Evolutionary conservation across 1,140 invertebrate genomes (phyloP).

Genomic region (Aphaenogaster floridana): DNA sequence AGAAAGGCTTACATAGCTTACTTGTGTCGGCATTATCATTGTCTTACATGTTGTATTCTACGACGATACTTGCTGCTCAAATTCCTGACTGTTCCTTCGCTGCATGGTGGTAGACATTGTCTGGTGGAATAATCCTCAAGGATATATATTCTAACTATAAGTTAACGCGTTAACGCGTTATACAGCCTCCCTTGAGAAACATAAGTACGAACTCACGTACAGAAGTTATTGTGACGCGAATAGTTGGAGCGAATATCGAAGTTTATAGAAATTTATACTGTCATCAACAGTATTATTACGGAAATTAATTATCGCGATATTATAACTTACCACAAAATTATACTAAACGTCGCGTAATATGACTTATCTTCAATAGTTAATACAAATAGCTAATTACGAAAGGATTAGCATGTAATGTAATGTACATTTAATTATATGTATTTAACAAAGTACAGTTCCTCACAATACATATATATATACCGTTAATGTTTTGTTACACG

Average conservation of each 20-base stretch:
- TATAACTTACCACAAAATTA: neutral
- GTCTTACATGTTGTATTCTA: constrained; percentile 15
- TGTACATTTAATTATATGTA: neutral
- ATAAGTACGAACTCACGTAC: constrained; percentile 55
- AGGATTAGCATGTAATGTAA: neutral
- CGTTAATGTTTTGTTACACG: neutral
- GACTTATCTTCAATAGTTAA: neutral
- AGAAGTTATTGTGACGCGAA: constrained; percentile 40
- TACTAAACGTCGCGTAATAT: constrained; percentile 11
- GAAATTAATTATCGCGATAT: constrained; percentile 37
- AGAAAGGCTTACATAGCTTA: neutral
- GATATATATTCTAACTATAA: constrained; percentile 62
- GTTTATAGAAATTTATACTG: constrained; percentile 48
- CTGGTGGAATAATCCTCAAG: constrained; percentile 44
- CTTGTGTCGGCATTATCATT: constrained; percentile 4
- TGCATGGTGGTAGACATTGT: constrained; percentile 3
- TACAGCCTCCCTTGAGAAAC: constrained; percentile 46
- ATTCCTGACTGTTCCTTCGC: constrained; percentile 33
- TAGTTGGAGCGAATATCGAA: constrained; percentile 34
- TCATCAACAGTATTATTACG: constrained; percentile 13
- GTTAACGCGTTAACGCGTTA: constrained; percentile 60
- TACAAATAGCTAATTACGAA: constrained; percentile 24
- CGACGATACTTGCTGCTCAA: constrained; percentile 5
- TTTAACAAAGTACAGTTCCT: neutral
- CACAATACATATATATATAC: neutral